These are phyloP conservation scores for Simalia tracyae DNA, from an alignment of 2,797 vertebrate species.

Conservation along the genomic window DNA sequence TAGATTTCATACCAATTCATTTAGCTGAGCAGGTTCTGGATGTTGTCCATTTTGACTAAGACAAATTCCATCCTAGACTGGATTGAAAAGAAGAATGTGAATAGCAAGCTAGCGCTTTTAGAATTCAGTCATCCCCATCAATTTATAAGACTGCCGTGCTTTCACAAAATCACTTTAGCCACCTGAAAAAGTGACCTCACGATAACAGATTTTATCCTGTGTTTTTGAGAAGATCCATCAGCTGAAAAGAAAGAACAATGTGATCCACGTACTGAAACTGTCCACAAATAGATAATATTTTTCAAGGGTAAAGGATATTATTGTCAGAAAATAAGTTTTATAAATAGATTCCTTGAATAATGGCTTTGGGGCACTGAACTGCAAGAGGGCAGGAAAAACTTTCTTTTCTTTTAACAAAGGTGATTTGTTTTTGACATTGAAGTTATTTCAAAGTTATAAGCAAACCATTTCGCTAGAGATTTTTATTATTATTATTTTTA, in stretches of 20 bases:
- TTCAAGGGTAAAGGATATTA: constrained; percentile 59
- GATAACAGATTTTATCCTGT: background rate
- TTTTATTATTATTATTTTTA: constrained; percentile 50
- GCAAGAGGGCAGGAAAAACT: constrained; percentile 56
- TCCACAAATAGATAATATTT: constrained; percentile 57
- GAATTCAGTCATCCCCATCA: background rate
- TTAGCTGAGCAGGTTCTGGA: too few relatives aligned
- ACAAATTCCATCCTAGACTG: background rate
- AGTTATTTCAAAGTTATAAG: constrained; percentile 69
- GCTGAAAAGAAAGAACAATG: constrained; percentile 51
- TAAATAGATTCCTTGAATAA: constrained; percentile 59
- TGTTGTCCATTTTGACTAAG: background rate
- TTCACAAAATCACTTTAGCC: background rate
- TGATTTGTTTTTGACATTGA: constrained; percentile 66
- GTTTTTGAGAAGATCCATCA: background rate
- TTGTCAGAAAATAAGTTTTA: constrained; percentile 58
- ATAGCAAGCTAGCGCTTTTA: background rate
- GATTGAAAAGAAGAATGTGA: background rate
- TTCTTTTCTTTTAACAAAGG: constrained; percentile 40
- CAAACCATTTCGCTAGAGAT: constrained; percentile 63
- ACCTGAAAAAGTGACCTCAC: background rate
- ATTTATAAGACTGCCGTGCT: background rate
- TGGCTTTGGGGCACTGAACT: constrained; percentile 61
- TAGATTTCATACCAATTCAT: background rate
- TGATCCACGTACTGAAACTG: constrained; percentile 47